phyloP scores from a whole-genome alignment of 2,888 invertebrate genomes.

The Polyommatus icarus region DNA sequence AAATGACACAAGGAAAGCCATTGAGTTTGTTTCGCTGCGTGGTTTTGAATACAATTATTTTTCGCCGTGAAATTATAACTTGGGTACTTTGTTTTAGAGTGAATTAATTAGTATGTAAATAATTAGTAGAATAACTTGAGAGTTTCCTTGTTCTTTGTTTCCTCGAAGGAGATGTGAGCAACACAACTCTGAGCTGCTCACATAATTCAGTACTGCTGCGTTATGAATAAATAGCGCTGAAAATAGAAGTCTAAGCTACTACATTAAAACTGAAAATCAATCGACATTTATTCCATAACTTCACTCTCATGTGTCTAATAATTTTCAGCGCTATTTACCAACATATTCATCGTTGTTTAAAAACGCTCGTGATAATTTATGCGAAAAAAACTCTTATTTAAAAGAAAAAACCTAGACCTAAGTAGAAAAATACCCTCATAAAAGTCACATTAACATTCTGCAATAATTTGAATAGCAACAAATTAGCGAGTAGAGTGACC shows the following conservation, averaged over 20 bases:
- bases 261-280: not conserved
- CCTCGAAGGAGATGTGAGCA: not conserved
- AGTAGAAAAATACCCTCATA: not conserved
- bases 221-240: not conserved
- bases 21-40: not conserved
- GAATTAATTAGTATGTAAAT: constrained; percentile 10
- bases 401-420: not conserved
- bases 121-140: not conserved
- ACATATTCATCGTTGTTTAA: no score
- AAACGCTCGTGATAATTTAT: no score
- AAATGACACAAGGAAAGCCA: constrained; percentile 4
- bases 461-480: constrained; percentile 10
- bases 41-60: constrained; percentile 10
- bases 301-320: no score
- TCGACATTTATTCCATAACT: not conserved
- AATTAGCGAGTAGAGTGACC: constrained; percentile 17
- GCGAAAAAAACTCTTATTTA: no score
- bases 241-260: not conserved
- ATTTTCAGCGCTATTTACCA: no score
- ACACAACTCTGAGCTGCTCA: no score
- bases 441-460: not conserved
- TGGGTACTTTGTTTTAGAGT: not conserved
- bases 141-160: not conserved
- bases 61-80: not conserved
- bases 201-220: no score